These are phyloP conservation scores for Drosophila nigritarsus DNA, from an alignment of 2,888 invertebrate genomes.

Conservation along the genomic window DNA sequence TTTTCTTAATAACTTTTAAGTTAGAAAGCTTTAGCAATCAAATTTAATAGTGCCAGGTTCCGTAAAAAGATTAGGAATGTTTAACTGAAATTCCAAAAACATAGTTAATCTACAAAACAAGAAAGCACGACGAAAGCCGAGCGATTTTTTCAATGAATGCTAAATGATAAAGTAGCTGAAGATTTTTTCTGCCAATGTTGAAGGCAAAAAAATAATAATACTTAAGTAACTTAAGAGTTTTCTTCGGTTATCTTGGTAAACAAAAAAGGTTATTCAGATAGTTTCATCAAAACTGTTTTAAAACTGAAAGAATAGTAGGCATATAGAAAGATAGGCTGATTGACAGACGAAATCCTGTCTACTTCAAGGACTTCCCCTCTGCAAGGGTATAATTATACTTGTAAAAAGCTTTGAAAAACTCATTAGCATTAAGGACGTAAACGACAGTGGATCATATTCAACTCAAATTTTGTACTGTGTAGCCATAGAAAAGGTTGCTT, in stretches of 20 bases:
- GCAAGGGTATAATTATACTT: neutral
- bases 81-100: neutral
- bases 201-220: neutral
- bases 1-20: neutral
- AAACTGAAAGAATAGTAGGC: neutral
- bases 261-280: neutral
- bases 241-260: neutral
- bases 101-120: neutral
- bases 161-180: neutral
- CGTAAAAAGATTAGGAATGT: neutral
- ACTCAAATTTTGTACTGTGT: neutral
- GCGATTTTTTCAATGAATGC: neutral
- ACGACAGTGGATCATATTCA: neutral
- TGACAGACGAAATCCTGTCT: neutral
- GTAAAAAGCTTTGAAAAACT: neutral
- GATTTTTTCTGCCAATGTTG: neutral
- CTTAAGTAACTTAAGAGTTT: neutral
- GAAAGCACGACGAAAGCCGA: neutral
- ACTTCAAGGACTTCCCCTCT: neutral
- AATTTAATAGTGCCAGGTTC: neutral
- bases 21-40: neutral
- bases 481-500: slow-evolving; percentile 1
- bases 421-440: neutral
- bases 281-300: neutral
- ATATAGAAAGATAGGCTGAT: neutral